Base-by-base conservation (phyloP, 2,113 vertebrate species). In the Rhagologus leucostigma region DNA sequence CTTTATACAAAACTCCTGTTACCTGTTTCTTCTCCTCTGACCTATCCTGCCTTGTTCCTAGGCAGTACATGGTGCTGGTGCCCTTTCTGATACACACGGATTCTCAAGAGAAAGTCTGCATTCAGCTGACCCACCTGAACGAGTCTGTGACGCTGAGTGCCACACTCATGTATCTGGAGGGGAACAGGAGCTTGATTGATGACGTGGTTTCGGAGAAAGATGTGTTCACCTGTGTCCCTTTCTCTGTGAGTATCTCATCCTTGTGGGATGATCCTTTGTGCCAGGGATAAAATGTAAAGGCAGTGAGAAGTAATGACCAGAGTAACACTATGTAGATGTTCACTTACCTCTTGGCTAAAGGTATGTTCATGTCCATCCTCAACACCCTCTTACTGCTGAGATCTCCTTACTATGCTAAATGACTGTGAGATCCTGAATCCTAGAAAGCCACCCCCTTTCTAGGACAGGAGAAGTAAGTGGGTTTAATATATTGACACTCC, bases 111-210 rank as follows among this genome's bases (percentile, higher is more conserved):
- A 98, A 97, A 32, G 44, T 96, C 70, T 98, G 98, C 3, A 5
- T 98, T 23, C 96, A 98, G 62, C 70, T 98, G 87, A 97, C 59
- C n/a, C 75, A 98, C 49, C 95, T 98, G 87, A 98, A 98, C 3
- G 98, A 98, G 81, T 96, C 98, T 0, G 97, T 98, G 88, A 96
- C 92, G 0, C 86, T 98, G 32, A 97, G 64, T 18, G 78, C 89
- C 63, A 91, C 80, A 2, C 64, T 98, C 0, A 96, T 98, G 55
- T 85, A 96, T 1, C 4, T 37, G 3, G 33, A 57, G 23, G 71
- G 56, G 71, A 98, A 98, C 41, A 69, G 24, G 52, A 98, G 92
- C 69, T 55, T 98, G 90, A 96, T 98, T 37, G 84, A 91, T 7
- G 86, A 98, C 0, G 62, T 97, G 29, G 89, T 96, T 60, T 94